Base-by-base conservation (phyloP, 1,140 invertebrate species). In the Lasioglossum albipes region DNA sequence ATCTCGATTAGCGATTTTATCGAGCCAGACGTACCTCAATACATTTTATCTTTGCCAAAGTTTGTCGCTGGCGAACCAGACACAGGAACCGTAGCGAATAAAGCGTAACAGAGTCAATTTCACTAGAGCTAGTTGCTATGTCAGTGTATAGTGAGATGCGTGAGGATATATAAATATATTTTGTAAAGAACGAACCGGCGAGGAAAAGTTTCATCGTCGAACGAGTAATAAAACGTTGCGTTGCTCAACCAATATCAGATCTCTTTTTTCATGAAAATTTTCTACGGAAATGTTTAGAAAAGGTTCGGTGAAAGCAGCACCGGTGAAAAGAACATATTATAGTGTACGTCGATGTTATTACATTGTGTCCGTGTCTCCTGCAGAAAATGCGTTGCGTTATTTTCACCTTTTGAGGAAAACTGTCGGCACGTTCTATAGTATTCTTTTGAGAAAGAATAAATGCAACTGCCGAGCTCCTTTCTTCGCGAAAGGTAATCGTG, bases 341-440 rank as follows among this genome's bases (percentile, higher is more conserved):
- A 13, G 61, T 18, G 41, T 64, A n/a, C 1, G 7, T 7, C 59
- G 18, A 31, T 49, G 45, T 61, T 65, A 5, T 12, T 22, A 57
- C 31, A 62, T 45, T 31, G 42, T 64, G 27, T 57, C 18, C 57
- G 2, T n/a, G 13, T 45, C 57, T 12, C 31, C 16, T 27, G 7
- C n/a, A 59, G 42, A 45, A 65, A 65, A 62, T 76, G 41, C 65
- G 49, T 42, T n/a, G 49, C 27, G 49, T 41, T 69, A 27, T 76
- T 76, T 59, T 36, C 18, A 22, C 27, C 64, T 69, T 68, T 59
- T 68, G 45, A 68, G 49, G 49, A 52, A 74, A 65, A 52, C 73
- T 52, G 73, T 66, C 61, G 36, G 42, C 41, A 27, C 64, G 20
- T 16, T 13, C 1, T 18, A 36, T 36, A 36, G 52, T 69, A 59